These are phyloP conservation scores for Orbicella faveolata DNA, from an alignment of 64 coral and sea anemone species.

Conservation along the genomic window DNA sequence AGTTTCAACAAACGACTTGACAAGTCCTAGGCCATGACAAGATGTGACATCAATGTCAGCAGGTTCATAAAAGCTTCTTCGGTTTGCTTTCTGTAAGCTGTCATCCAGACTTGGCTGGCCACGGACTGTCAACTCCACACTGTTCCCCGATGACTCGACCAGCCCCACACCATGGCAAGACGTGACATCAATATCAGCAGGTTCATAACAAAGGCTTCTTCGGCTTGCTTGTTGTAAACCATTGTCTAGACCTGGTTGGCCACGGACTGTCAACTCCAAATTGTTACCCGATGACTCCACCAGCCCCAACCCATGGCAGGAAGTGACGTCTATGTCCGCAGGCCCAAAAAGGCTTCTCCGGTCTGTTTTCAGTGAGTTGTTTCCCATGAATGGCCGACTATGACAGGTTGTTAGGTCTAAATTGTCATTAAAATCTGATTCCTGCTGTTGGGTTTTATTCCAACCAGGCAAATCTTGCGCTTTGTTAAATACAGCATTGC, in stretches of 20 bases:
- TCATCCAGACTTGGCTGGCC: neutral
- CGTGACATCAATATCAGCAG: slow-evolving; percentile 49
- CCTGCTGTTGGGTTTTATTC: neutral
- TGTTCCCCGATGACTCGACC: neutral
- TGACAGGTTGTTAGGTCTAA: neutral
- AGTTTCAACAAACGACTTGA: neutral
- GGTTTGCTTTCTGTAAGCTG: neutral
- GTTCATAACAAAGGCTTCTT: slow-evolving; percentile 9
- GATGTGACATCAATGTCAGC: slow-evolving; percentile 24
- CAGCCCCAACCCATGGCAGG: slow-evolving; percentile 43
- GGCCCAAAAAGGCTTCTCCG: neutral
- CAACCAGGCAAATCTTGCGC: neutral
- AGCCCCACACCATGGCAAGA: slow-evolving; percentile 44
- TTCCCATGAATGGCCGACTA: no score
- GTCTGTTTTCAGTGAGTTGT: neutral
- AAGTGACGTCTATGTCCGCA: slow-evolving; percentile 31
- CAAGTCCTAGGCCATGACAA: slow-evolving; percentile 12
- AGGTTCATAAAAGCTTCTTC: neutral
- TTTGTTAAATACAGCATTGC: neutral
- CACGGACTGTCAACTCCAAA: neutral
- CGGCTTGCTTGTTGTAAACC: neutral
- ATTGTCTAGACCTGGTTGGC: neutral
- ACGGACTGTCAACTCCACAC: neutral
- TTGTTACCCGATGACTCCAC: neutral
- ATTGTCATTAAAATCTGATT: neutral